Evolutionary conservation across 2,888 invertebrate species (phyloP), one percentile per base, ranked within the genome.

Genomic region (Phortica okadai): DNA sequence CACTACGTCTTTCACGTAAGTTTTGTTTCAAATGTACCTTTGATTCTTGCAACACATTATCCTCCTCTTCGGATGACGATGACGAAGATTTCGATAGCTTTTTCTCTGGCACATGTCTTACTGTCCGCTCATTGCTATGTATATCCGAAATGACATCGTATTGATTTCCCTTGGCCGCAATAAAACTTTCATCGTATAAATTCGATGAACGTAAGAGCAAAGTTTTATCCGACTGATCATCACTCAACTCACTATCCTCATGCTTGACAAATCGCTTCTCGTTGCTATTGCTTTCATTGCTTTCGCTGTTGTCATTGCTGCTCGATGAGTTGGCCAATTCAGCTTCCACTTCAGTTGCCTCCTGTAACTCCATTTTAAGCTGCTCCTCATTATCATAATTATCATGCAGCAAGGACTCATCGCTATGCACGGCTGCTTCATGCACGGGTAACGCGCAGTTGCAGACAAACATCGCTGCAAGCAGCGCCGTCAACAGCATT

Each of bases 11-110:
- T 59, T 21, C 74, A 73, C 11, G 69, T 33, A 59, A 67, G 42
- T 50, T 41, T 54, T 8, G 74, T 11, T 77, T 62, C 3, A 42
- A 45, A 50, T 1, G 44, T 74, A 16, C 44, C 77, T 33, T 33
- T 1, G 58, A 25, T 0, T 56, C 58, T 8, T 42, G 66, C 21
- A 67, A 70, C 7, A 11, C 67, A 41, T 56, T 50, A 64, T 67
- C 11, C 11, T 67, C 25, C 58, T 66, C 67, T 21, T 67, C 16
- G 3, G 67, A 44, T n/a, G 67, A 67, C 2, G 33, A 33, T 5
- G 33, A 33, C 33, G 33, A 33, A 1, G 33, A 33, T 5, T 33
- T 33, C 33, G 33, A 33, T 0, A 25, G 64, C 41, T 64, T 64
- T 11, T 33, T 64, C 8, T 33, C 64, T 8, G 64, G 64, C 64